phyloP scores from a whole-genome alignment of 2,888 invertebrate genomes.

The Cataglyphis altisquamis region DNA sequence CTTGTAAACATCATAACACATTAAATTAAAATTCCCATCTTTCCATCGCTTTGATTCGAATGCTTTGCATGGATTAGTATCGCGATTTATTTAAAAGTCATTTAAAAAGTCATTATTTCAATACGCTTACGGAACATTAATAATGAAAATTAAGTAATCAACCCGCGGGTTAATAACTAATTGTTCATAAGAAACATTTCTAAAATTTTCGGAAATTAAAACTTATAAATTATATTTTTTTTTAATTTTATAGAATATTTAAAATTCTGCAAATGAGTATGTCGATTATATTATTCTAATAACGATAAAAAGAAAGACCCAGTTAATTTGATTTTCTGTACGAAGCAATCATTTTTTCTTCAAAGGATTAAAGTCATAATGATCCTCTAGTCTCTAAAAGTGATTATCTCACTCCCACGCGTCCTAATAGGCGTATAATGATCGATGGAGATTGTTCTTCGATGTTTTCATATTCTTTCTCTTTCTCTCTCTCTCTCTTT shows the following conservation, averaged over 20 bases:
- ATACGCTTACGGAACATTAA: too few species aligned
- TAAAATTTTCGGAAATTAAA: neutral
- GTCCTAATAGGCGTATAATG: constrained; percentile 47
- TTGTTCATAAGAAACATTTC: too few species aligned
- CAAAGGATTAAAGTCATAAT: constrained; percentile 4
- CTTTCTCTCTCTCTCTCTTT: constrained; percentile 14
- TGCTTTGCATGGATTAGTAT: too few species aligned
- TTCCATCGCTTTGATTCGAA: too few species aligned
- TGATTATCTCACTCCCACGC: constrained; percentile 52
- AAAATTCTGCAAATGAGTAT: neutral
- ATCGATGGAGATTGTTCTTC: constrained; percentile 47
- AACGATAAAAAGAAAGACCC: neutral
- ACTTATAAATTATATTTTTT: neutral
- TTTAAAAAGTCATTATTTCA: too few species aligned
- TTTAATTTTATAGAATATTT: neutral
- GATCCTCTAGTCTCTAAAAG: constrained; percentile 19
- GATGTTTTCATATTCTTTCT: constrained; percentile 10
- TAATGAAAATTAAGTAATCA: too few species aligned
- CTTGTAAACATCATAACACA: too few species aligned
- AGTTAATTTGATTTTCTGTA: constrained; percentile 17
- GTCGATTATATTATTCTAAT: neutral
- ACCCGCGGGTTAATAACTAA: too few species aligned
- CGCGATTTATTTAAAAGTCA: neutral
- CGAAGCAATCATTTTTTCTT: neutral
- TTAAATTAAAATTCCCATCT: too few species aligned